phyloP scores from a whole-genome alignment of 1,140 invertebrate genomes.

The Hycleus cichorii region DNA sequence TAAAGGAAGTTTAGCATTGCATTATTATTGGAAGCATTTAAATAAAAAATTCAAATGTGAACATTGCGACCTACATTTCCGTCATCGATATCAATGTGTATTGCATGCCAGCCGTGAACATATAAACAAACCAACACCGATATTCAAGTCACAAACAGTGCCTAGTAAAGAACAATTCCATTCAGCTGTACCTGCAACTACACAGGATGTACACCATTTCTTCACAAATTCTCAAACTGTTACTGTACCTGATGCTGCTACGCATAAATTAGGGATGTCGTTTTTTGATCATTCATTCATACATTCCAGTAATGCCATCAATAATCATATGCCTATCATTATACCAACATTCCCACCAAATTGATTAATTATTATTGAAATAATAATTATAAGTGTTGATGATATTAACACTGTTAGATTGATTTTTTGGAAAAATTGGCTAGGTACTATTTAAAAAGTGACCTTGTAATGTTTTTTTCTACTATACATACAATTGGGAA shows the following conservation, averaged over 20 bases:
- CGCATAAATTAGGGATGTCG: constrained; percentile 38
- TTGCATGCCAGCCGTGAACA: constrained; percentile 41
- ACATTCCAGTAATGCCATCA: constrained; percentile 34
- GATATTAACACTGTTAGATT: background rate
- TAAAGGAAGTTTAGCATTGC: constrained; percentile 32
- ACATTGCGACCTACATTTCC: constrained; percentile 39
- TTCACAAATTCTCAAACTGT: constrained; percentile 29
- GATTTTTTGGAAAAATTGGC: constrained; percentile 2
- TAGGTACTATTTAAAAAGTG: constrained; percentile 20
- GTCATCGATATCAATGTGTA: constrained; percentile 42
- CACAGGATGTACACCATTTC: constrained; percentile 28
- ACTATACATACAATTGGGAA: constrained; percentile 2
- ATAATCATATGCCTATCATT: constrained; percentile 39
- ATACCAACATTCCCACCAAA: constrained; percentile 40
- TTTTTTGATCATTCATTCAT: constrained; percentile 40
- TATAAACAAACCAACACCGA: constrained; percentile 24
- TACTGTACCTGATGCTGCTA: constrained; percentile 36
- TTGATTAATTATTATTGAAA: constrained; percentile 14
- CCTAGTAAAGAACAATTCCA: constrained; percentile 33
- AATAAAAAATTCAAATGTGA: constrained; percentile 38
- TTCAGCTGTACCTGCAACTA: constrained; percentile 24
- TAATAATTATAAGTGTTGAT: no score
- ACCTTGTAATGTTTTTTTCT: constrained; percentile 17
- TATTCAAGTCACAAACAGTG: constrained; percentile 26
- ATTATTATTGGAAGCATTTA: constrained; percentile 37